Conservation (phyloP, 2,888 invertebrate genomes). For the Aspidiotus rigidus region DNA sequence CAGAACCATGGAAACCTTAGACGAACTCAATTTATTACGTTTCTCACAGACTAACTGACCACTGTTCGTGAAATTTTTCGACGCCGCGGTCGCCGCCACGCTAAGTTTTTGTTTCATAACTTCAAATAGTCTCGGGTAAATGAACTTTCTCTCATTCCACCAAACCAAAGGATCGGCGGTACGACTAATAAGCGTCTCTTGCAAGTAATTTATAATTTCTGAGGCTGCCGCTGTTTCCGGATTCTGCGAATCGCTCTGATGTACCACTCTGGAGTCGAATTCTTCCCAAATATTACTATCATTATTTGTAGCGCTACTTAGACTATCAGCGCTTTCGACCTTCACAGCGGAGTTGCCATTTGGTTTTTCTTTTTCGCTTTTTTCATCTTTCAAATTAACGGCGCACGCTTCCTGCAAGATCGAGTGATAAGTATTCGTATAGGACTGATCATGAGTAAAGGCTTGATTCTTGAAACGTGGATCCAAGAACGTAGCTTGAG, state of each 20-base stretch:
- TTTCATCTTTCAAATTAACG: neutral
- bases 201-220: constrained; percentile 37
- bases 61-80: constrained; percentile 39
- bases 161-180: constrained; percentile 36
- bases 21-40: constrained; percentile 37
- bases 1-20: constrained; percentile 36
- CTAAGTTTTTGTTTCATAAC: constrained; percentile 37
- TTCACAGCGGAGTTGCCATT: neutral
- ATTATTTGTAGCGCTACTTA: neutral
- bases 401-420: constrained; percentile 19
- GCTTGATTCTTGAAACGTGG: constrained; percentile 33
- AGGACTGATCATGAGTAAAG: constrained; percentile 18
- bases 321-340: neutral
- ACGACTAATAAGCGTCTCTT: constrained; percentile 34
- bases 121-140: constrained; percentile 37
- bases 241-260: constrained; percentile 10
- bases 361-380: neutral
- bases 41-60: constrained; percentile 38
- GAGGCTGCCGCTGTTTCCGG: constrained; percentile 33
- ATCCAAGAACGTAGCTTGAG: constrained; percentile 34
- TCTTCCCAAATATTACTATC: constrained; percentile 21
- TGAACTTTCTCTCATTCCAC: constrained; percentile 37
- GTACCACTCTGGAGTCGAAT: constrained; percentile 21
- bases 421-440: constrained; percentile 20
- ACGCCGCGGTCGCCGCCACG: constrained; percentile 39